Evolutionary conservation across 2,888 invertebrate genomes (phyloP), one percentile per base, ranked within the genome.

Genomic region (Noctua janthe): DNA sequence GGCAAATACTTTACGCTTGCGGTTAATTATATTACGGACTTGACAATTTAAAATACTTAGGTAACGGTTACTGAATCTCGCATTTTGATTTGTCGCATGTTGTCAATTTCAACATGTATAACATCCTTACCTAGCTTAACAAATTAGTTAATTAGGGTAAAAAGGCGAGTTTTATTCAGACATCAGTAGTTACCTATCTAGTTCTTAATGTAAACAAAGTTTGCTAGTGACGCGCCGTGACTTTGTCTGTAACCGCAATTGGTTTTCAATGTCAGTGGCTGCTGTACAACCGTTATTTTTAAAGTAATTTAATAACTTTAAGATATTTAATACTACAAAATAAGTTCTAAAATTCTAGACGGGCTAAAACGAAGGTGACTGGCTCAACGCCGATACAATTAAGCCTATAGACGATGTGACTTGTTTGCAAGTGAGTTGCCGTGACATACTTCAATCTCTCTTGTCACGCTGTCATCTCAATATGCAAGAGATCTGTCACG

Each of bases 401-500:
- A 64, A 51, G 17, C 29, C 35, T 71, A 13, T 71, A 51, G 23
- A 73, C 23, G 8, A 67, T 35, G 39, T 80, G 56, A 70, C 67
- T 67, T 71, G 47, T 71, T 59, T 43, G 43, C n/a, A 51, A 71
- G 64, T 71, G 51, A 84, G 47, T 78, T 69, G 62, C n/a, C 83
- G 67, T 76, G 86, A 70, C 76, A 76, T 56, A 23, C 47, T 80
- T 74, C 80, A 74, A 54, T 83, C 51, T 86, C 75, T 71, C 67
- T 39, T 69, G 78, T 83, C 80, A 86, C 80, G 76, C 87, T 75
- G 71, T 59, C 81, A 71, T 76, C 13, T 70, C 69, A 59, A 59
- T 82, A 64, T 56, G 66, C 35, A 76, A 29, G 66, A 29, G 54
- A 75, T 86, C 75, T 78, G 73, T 79, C 73, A 74, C 35, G 47